These are phyloP conservation scores for Metopolophium dirhodum DNA, from an alignment of 1,140 invertebrate genomes.

Conservation along the genomic window DNA sequence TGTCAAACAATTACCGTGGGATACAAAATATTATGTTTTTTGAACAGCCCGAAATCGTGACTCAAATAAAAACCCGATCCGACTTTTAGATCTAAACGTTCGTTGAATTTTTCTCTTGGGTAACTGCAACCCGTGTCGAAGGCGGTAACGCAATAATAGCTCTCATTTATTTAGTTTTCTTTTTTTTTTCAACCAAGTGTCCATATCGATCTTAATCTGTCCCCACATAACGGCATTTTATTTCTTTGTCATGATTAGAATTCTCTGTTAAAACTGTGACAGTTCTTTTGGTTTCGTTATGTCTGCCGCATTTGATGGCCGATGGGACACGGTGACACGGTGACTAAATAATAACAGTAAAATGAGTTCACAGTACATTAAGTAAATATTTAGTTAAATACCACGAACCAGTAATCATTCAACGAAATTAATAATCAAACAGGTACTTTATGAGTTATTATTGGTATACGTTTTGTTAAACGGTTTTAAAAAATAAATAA, in stretches of 20 bases:
- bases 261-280: constrained; percentile 14
- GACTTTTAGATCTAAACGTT: constrained; percentile 47
- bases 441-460: background rate
- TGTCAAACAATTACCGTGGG: constrained; percentile 50
- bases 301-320: background rate
- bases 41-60: constrained; percentile 52
- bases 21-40: constrained; percentile 43
- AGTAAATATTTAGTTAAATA: background rate
- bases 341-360: constrained; percentile 29
- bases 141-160: background rate
- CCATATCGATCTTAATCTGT: constrained; percentile 21
- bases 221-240: constrained; percentile 27
- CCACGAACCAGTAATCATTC: background rate
- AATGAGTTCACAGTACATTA: constrained; percentile 32
- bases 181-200: constrained; percentile 24
- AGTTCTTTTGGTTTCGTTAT: background rate
- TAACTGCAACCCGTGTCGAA: constrained; percentile 34
- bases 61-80: constrained; percentile 50
- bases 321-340: constrained; percentile 30
- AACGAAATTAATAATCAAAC: background rate
- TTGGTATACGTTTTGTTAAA: background rate
- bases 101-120: constrained; percentile 22
- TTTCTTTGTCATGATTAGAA: constrained; percentile 32
- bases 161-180: constrained; percentile 40
- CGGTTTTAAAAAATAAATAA: background rate